Conservation (phyloP, 2,113 vertebrate genomes). For the Guaruba guarouba region DNA sequence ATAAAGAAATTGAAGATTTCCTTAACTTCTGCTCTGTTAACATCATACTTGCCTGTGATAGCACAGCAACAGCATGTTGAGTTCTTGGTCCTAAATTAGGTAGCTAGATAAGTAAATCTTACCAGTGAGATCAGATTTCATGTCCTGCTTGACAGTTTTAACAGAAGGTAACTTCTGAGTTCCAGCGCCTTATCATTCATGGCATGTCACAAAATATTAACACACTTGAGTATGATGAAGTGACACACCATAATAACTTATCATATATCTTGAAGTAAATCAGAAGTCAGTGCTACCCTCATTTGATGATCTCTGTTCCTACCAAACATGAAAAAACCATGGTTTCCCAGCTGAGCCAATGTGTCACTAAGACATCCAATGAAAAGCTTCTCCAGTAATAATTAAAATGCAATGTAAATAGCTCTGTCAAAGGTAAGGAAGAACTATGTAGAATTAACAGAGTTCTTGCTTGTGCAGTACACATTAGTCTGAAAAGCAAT, state of each 20-base stretch:
- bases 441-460: background rate
- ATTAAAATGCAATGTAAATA: background rate
- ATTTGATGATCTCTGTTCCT: background rate
- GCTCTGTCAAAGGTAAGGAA: background rate
- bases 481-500: background rate
- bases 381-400: background rate
- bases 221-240: slow-evolving; percentile 30
- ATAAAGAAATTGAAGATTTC: background rate
- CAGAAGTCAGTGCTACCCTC: background rate
- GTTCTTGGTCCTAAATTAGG: background rate
- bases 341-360: background rate
- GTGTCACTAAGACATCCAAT: background rate
- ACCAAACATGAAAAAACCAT: background rate
- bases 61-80: background rate
- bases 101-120: slow-evolving; percentile 4
- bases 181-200: slow-evolving; percentile 15
- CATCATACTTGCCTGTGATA: background rate
- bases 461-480: background rate
- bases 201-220: slow-evolving; percentile 48
- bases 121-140: background rate
- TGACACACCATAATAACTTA: slow-evolving; percentile 26
- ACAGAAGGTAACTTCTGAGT: slow-evolving; percentile 38
- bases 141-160: slow-evolving; percentile 11
- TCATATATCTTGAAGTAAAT: background rate
- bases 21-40: background rate